Evolutionary conservation across 2,888 invertebrate species (phyloP), one percentile per base, ranked within the genome.

Genomic region (Thecocarcelia acutangulata): DNA sequence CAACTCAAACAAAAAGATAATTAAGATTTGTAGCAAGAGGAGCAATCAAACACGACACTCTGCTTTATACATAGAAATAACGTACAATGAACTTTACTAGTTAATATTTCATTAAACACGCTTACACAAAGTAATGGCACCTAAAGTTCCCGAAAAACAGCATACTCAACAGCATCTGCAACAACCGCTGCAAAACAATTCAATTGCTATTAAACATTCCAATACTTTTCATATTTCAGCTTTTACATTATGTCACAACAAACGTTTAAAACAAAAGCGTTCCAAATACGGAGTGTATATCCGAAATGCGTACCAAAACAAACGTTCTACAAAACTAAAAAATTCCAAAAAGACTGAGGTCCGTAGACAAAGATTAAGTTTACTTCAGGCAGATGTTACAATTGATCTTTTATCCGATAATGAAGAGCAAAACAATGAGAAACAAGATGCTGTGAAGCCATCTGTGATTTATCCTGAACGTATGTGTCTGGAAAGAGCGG

Each of bases 351-450:
- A 84, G 80, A 83, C 81, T 74, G 83, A 70, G 15, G 54, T 64
- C 46, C 86, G 86, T 24, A 82, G 83, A 46, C 68, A 79, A 48
- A 85, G 85, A 61, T 84, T 85, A 59, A 83, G 85, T n/a, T 64
- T 83, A 28, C 68, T 87, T 28, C 85, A 86, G 3, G 84, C 87
- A 11, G 87, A 87, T 48, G 86, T 89, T 15, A 89, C 89, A 15
- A 90, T 90, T 19, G 87, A 90, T 79, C 83, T 89, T 48, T 72
- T 90, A 0, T 90, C 90, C 9, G 89, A 90, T 15, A 87, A 90
- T 1, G 89, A 87, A 3, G 81, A 81, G 2, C 37, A 69, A 13
- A 28, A 4, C 46, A 24, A 13, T 24, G 40, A 50, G 17, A 24
- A 11, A 1, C 24, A n/a, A 33, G n/a, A 33, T 8, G 15, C 1